These are phyloP conservation scores for Nibea albiflora DNA, from an alignment of 2,113 vertebrate genomes.

Conservation along the genomic window DNA sequence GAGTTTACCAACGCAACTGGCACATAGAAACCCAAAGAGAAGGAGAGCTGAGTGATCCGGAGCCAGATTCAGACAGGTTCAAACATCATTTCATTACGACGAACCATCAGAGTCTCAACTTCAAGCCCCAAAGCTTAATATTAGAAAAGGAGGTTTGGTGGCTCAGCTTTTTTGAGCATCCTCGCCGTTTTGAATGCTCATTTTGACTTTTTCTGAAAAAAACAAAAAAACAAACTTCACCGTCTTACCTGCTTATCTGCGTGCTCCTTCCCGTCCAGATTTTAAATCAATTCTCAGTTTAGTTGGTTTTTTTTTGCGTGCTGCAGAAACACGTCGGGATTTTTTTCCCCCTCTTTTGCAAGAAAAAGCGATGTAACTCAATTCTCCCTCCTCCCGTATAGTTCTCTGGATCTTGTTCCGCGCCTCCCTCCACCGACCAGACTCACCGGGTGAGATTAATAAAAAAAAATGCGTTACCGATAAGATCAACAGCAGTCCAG, in stretches of 20 bases:
- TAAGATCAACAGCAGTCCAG: constrained; percentile 56
- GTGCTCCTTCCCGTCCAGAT: constrained; percentile 3
- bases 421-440: constrained; percentile 32
- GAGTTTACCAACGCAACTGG: constrained; percentile 29
- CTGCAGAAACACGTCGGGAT: constrained; percentile 25
- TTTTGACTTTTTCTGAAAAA: constrained; percentile 4
- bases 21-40: background rate
- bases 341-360: constrained; percentile 9
- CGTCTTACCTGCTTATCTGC: constrained; percentile 58
- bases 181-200: background rate
- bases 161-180: background rate
- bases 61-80: background rate
- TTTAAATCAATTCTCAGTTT: constrained; percentile 30
- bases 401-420: constrained; percentile 53
- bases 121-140: background rate
- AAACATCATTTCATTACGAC: background rate
- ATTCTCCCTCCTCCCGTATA: constrained; percentile 25
- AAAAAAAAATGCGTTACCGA: constrained; percentile 35
- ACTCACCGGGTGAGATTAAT: constrained; percentile 44
- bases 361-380: constrained; percentile 62
- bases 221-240: constrained; percentile 1
- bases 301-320: constrained; percentile 31
- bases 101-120: constrained; percentile 42
- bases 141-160: background rate
- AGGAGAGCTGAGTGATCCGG: background rate